These are phyloP conservation scores for Atta colombica DNA, from an alignment of 1,140 invertebrate genomes.

Conservation along the genomic window DNA sequence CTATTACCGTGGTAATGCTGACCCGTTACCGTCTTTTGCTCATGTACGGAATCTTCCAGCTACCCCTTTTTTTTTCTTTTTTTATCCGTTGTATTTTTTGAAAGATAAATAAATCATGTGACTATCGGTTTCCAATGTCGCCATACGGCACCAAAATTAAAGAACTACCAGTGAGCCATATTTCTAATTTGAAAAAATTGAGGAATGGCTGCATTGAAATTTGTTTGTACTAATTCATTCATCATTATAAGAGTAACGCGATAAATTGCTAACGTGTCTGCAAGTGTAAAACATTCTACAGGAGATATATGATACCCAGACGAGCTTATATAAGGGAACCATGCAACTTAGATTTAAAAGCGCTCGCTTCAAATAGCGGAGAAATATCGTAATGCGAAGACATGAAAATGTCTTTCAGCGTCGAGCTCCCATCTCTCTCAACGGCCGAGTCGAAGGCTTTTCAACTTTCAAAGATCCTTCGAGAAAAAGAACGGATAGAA, in stretches of 20 bases:
- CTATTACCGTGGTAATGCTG: slow-evolving; percentile 44
- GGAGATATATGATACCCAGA: not conserved
- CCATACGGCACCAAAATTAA: not conserved
- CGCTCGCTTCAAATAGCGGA: slow-evolving; percentile 17
- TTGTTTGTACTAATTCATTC: not conserved
- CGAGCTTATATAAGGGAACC: not conserved
- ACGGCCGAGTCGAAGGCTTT: slow-evolving; percentile 57
- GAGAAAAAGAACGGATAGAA: slow-evolving; percentile 55
- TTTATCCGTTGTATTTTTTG: not conserved
- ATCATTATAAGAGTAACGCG: not conserved
- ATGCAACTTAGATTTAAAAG: slow-evolving; percentile 9
- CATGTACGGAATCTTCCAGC: not conserved
- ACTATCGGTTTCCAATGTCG: slow-evolving; percentile 31
- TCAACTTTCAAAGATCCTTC: slow-evolving; percentile 65
- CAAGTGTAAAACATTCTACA: not conserved
- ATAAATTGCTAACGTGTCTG: not conserved
- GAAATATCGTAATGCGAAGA: slow-evolving; percentile 62
- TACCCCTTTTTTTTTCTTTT: not conserved
- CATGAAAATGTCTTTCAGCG: slow-evolving; percentile 66
- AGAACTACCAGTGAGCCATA: not conserved
- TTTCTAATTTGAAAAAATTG: not conserved
- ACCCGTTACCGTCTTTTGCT: slow-evolving; percentile 13
- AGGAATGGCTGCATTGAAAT: not conserved
- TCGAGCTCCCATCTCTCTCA: slow-evolving; percentile 55
- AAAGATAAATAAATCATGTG: not conserved